Evolutionary conservation across 2,797 vertebrate genomes (phyloP).

Genomic region (Coluber constrictor): DNA sequence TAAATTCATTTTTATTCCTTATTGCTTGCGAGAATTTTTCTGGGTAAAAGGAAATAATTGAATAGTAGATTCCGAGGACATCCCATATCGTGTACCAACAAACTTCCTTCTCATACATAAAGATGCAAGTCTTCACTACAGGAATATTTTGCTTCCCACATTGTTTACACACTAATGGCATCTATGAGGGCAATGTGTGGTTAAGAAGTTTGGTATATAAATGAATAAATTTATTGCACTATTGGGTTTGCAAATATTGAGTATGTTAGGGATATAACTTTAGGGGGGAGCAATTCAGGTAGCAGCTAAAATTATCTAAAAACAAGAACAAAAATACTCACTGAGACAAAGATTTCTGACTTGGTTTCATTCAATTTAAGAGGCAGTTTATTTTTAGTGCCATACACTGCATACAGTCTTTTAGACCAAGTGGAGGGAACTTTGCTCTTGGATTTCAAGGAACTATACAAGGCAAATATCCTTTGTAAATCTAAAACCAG

Average conservation of each 20-base stretch:
- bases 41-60: not conserved
- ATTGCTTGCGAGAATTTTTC: not conserved
- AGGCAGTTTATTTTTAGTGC: conserved; percentile 75
- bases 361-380: conserved; percentile 82
- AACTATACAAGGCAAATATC: conserved; percentile 76
- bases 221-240: not conserved
- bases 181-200: not conserved
- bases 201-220: not conserved
- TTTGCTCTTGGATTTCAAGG: conserved; percentile 76
- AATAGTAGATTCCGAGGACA: not conserved
- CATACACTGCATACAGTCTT: conserved; percentile 86
- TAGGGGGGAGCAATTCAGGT: not conserved
- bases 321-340: conserved; percentile 68
- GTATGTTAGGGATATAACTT: not conserved
- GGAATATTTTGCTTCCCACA: not conserved
- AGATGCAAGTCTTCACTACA: not conserved
- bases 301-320: not conserved
- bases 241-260: not conserved
- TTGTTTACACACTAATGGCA: not conserved
- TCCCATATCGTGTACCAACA: not conserved
- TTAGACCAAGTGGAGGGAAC: conserved; percentile 86
- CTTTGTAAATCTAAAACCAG: conserved; percentile 90
- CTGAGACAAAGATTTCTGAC: conserved; percentile 86
- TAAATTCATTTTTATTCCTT: not conserved
- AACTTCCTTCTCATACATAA: not conserved